Conservation (phyloP, 2,888 invertebrate species). For the Melinaea marsaeus region DNA sequence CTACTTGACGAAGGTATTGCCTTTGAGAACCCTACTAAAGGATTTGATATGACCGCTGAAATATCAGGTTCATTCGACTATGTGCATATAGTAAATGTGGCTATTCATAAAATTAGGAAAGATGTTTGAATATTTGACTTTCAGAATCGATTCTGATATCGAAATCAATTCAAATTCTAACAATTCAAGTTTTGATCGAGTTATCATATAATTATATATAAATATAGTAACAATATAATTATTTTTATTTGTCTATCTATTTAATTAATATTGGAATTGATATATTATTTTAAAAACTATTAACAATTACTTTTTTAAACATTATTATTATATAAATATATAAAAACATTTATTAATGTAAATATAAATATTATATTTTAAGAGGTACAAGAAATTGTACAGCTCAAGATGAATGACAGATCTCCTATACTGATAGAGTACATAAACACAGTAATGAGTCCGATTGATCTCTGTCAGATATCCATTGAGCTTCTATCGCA, state of each 20-base stretch:
- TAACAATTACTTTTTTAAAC: no score
- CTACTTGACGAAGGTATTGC: slow-evolving; percentile 68
- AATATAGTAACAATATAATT: no score
- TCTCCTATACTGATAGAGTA: slow-evolving; percentile 32
- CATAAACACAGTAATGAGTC: slow-evolving; percentile 50
- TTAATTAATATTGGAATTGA: no score
- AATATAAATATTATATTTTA: background rate
- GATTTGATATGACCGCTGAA: slow-evolving; percentile 61
- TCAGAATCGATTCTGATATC: background rate
- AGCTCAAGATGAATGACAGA: slow-evolving; percentile 31
- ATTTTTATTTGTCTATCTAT: no score
- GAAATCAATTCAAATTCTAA: no score
- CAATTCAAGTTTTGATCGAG: background rate
- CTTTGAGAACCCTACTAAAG: slow-evolving; percentile 57
- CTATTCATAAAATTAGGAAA: slow-evolving; percentile 1
- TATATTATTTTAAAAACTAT: no score
- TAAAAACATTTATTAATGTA: no score
- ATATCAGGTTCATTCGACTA: slow-evolving; percentile 39
- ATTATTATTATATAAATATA: no score
- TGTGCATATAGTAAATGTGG: background rate
- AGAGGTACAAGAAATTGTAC: slow-evolving; percentile 26
- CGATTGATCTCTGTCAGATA: slow-evolving; percentile 63
- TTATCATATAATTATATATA: no score
- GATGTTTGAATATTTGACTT: background rate
- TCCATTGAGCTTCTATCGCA: slow-evolving; percentile 58